A percentile compares a stretch with the other conserved stretches of the same genome.
Evolutionary conservation across 2,113 vertebrate species (phyloP).

Genomic region (Malurus alboscapulatus): DNA sequence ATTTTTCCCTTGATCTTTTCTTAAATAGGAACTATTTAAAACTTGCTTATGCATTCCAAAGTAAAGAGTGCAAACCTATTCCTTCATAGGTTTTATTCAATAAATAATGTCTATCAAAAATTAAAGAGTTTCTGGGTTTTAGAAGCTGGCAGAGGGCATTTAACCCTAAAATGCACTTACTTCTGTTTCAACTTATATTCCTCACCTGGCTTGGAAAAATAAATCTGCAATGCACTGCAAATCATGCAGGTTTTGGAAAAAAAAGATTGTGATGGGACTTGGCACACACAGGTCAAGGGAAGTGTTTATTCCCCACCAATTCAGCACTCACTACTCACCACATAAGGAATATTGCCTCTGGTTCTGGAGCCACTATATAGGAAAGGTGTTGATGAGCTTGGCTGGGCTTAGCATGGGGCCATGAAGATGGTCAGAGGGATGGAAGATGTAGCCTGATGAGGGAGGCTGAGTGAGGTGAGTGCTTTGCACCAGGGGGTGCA

Average conservation of each 20-base stretch:
- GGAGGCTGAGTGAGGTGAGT: neutral
- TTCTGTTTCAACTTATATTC: neutral
- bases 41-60: neutral
- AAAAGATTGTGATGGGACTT: neutral
- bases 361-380: neutral
- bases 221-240: neutral
- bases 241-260: neutral
- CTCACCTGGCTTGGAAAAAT: neutral
- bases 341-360: neutral
- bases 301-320: neutral
- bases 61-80: neutral
- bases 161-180: neutral
- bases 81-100: neutral
- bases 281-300: neutral
- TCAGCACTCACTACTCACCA: neutral
- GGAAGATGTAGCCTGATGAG: neutral
- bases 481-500: neutral
- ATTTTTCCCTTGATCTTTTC: constrained; percentile 5
- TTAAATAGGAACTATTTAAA: neutral
- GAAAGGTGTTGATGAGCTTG: neutral
- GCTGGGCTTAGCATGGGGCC: neutral
- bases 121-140: neutral
- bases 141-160: neutral
- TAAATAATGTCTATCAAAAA: neutral
- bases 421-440: fast-evolving